Conservation (phyloP, 2,888 invertebrate species). For the Nemoura dubitans region DNA sequence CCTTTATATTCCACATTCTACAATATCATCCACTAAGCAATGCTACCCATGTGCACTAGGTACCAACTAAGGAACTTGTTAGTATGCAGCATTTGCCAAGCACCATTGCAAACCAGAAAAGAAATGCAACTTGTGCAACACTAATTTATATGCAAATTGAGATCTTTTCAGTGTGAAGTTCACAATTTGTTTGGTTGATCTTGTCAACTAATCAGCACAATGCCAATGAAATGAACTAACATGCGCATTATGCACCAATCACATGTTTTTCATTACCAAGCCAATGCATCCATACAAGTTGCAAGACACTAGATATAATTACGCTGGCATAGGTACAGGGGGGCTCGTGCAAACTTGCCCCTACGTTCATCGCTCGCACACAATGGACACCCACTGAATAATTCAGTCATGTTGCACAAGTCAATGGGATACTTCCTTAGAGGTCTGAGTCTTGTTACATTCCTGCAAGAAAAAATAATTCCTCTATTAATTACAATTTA, state of each 20-base stretch:
- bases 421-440: constrained; percentile 3
- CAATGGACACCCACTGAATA: not conserved
- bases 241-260: not conserved
- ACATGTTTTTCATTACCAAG: not conserved
- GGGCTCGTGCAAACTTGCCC: too few relatives aligned
- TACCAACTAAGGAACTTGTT: not conserved
- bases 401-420: not conserved
- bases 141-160: not conserved
- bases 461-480: not conserved
- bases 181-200: not conserved
- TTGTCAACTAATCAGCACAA: not conserved
- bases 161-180: not conserved
- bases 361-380: not conserved
- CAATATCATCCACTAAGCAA: not conserved
- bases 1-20: not conserved
- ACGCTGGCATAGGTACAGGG: not conserved
- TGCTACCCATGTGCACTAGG: not conserved
- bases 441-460: not conserved
- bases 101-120: not conserved
- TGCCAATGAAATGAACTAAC: not conserved
- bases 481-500: too few relatives aligned
- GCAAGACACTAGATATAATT: not conserved
- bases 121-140: not conserved
- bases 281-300: not conserved
- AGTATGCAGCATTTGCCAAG: not conserved